Base-by-base conservation (phyloP, 2,113 vertebrate species). In the Aegotheles bennettii region DNA sequence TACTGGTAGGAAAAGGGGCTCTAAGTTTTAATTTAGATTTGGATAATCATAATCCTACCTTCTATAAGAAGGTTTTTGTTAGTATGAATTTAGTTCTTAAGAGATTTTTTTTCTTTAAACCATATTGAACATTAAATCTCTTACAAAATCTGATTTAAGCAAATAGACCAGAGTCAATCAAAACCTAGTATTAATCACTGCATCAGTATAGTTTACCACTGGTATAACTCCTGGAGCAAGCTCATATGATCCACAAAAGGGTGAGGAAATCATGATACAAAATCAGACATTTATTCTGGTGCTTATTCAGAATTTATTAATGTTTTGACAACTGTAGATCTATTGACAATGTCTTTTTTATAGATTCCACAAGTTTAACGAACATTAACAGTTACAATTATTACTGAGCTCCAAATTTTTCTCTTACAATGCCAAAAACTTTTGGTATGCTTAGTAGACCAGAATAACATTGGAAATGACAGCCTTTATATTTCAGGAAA, bases 11-110 rank as follows among this genome's bases (percentile, higher is more conserved):
- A 64, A 56, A 87, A 67, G 26, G 23, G 38, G 50, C 21, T 63
- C 35, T 84, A 73, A 60, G 42, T 95, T 97, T 97, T 93, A 96
- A 91, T 90, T 96, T 97, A 94, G 92, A 95, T 76, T 60, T 71
- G 21, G 13, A 51, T 95, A 92, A 76, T 92, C 77, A 63, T 97
- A 95, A 96, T 94, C 92, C 42, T 94, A 33, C 14, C n/a, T 74
- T 45, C 54, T 70, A 11, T 51, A 85, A 93, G 40, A 77, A 94
- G 53, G 8, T 61, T 92, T 91, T 78, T 90, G 38, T 56, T 89
- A 81, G 74, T 71, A 83, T 60, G 24, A 90, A 64, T 84, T 82
- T 38, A 64, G 21, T 40, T 94, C 64, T 81, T 91, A 78, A 33
- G 48, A 89, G 38, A 28, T 15, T 9, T 45, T 74, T 84, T 87